phyloP scores from a whole-genome alignment of 2,797 vertebrate species.

The Esox masquinongy region DNA sequence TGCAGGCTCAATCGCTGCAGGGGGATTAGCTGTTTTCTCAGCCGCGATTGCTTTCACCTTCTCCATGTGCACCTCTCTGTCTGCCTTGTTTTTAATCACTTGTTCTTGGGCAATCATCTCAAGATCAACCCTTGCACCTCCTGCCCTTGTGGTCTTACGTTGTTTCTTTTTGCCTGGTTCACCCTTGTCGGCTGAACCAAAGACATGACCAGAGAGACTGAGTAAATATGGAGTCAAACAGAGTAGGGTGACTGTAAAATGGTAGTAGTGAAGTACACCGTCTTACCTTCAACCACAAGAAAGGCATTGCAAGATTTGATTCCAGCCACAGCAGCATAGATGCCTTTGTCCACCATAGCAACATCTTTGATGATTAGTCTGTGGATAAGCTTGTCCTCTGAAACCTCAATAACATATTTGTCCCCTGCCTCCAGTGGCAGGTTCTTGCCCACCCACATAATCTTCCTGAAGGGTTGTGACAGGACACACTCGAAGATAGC shows the following conservation, averaged over 20 bases:
- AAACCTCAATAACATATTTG: conserved; percentile 76
- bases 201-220: background rate
- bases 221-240: background rate
- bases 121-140: conserved; percentile 65
- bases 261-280: background rate
- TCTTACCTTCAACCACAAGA: conserved; percentile 84
- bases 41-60: conserved; percentile 36
- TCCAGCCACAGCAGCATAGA: conserved; percentile 77
- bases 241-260: background rate
- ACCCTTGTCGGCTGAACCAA: conserved; percentile 62
- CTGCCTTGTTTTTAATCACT: conserved; percentile 60
- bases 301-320: conserved; percentile 82
- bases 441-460: conserved; percentile 80
- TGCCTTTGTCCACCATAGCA: conserved; percentile 76
- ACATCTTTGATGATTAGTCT: conserved; percentile 77
- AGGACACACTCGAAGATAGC: conserved; percentile 79
- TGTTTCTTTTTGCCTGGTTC: conserved; percentile 64
- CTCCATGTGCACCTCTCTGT: conserved; percentile 58
- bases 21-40: background rate
- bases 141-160: conserved; percentile 68
- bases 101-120: conserved; percentile 68
- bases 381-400: conserved; percentile 83
- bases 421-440: conserved; percentile 63
- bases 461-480: conserved; percentile 71
- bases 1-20: background rate